These are phyloP conservation scores for Diprion similis DNA, from an alignment of 1,140 invertebrate genomes.

Conservation along the genomic window DNA sequence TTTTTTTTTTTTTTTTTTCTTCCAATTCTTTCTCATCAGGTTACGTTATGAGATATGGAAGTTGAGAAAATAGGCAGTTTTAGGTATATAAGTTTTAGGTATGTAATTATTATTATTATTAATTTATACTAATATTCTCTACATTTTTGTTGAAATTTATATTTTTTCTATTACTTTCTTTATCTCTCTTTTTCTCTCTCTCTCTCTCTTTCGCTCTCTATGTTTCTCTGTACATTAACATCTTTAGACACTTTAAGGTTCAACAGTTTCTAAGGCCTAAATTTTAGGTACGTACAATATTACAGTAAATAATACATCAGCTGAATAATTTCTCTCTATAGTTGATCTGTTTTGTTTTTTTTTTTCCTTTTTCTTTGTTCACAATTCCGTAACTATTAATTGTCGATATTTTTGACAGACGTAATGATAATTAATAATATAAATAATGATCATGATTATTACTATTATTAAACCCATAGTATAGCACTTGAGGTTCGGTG, in stretches of 20 bases:
- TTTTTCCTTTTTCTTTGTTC: constrained; percentile 17
- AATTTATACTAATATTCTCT: constrained; percentile 14
- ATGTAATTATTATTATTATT: constrained; percentile 11
- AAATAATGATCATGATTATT: background rate
- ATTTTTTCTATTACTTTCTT: constrained; percentile 15
- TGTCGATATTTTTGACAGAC: constrained; percentile 30
- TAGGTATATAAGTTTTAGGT: background rate
- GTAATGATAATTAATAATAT: too few relatives aligned
- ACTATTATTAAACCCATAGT: background rate
- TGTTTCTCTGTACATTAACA: constrained; percentile 23
- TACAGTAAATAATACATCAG: background rate
- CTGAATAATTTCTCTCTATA: constrained; percentile 5
- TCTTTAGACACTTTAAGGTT: constrained; percentile 33
- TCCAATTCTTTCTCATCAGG: too few relatives aligned
- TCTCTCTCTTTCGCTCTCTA: constrained; percentile 14
- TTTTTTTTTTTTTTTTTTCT: too few relatives aligned
- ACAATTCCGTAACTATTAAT: constrained; percentile 19
- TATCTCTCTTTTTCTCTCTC: constrained; percentile 8
- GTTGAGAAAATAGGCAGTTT: too few relatives aligned
- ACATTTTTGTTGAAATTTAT: constrained; percentile 17
- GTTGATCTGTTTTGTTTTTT: background rate
- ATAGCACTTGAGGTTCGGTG: background rate
- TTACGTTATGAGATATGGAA: too few relatives aligned
- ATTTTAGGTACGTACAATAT: constrained; percentile 33
- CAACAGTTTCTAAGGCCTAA: constrained; percentile 44